Conservation (phyloP, 2,113 vertebrate species). For the Pleuronectes platessa region DNA sequence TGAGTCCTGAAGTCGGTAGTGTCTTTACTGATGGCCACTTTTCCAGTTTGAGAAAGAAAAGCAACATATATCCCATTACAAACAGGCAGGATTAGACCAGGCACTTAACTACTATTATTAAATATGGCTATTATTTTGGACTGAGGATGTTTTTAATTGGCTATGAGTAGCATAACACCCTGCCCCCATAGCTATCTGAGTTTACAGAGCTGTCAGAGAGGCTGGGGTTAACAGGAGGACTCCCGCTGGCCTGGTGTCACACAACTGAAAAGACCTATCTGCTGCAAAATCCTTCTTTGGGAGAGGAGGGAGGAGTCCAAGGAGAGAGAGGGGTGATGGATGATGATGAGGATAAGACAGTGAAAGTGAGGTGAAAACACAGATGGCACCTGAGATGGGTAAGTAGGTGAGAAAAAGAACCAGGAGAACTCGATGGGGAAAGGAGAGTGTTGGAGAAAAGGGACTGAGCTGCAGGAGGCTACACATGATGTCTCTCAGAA, state of each 20-base stretch:
- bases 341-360: background rate
- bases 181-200: background rate
- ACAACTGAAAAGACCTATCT: constrained; percentile 32
- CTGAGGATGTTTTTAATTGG: no score
- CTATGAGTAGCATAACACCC: background rate
- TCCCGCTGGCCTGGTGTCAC: constrained; percentile 20
- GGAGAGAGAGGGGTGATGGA: background rate
- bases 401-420: background rate
- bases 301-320: background rate
- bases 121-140: no score
- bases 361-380: background rate
- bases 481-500: no score
- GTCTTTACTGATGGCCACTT: no score
- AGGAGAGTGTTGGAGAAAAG: background rate
- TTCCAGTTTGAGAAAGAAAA: no score
- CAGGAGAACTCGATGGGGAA: background rate
- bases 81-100: no score
- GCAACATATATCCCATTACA: no score
- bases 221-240: constrained; percentile 11
- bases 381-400: background rate
- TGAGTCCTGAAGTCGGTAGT: no score
- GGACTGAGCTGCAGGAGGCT: no score
- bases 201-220: constrained; percentile 37
- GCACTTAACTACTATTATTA: no score
- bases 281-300: constrained; percentile 11